These are phyloP conservation scores for Himalopsyche anomala DNA, from an alignment of 2,888 invertebrate species.

Conservation along the genomic window DNA sequence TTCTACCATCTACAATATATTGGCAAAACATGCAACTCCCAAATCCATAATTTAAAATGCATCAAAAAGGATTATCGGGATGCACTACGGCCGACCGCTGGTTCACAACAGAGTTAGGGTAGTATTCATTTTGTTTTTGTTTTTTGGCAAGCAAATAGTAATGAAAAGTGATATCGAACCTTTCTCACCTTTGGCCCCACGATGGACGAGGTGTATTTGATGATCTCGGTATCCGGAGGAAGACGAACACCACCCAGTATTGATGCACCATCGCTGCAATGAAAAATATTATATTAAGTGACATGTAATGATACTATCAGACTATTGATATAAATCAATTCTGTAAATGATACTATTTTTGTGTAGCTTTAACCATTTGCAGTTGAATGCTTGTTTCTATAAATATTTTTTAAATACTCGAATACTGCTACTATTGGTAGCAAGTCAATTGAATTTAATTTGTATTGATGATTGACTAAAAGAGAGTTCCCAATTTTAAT, in stretches of 20 bases:
- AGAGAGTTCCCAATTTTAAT: constrained; percentile 20
- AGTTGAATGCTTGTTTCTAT: no score
- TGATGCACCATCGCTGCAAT: constrained; percentile 86
- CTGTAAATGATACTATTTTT: no score
- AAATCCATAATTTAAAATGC: constrained; percentile 4
- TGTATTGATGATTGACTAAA: neutral
- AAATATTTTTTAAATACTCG: no score
- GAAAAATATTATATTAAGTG: constrained; percentile 50
- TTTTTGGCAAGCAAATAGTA: constrained; percentile 60
- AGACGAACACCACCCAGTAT: constrained; percentile 89
- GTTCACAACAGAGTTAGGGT: constrained; percentile 38
- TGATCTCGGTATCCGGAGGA: constrained; percentile 93
- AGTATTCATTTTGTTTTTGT: neutral
- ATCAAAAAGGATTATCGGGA: neutral
- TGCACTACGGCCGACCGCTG: constrained; percentile 31
- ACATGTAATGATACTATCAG: neutral
- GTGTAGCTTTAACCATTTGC: no score
- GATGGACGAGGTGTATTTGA: constrained; percentile 92
- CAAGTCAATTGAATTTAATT: neutral
- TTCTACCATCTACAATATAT: neutral
- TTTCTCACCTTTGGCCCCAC: constrained; percentile 85
- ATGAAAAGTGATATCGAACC: constrained; percentile 65
- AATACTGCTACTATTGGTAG: no score
- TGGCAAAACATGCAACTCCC: constrained; percentile 44
- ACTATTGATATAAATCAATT: no score